Evolutionary conservation across 2,888 invertebrate genomes (phyloP).

Genomic region (Leucoma salicis): DNA sequence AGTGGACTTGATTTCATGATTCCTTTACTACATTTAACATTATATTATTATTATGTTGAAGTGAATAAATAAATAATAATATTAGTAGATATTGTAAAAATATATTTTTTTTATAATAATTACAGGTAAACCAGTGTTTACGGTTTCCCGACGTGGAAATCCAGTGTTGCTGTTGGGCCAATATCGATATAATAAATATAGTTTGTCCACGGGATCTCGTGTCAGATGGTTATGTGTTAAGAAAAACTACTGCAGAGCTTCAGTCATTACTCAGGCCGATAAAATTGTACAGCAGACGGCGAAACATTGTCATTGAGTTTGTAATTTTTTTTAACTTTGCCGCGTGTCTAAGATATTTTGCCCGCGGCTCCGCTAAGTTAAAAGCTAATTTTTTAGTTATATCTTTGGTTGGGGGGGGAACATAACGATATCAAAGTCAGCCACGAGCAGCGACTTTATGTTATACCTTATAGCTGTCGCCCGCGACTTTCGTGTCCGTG

Average conservation of each 20-base stretch:
- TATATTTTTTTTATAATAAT: not conserved
- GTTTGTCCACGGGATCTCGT: conserved; percentile 21
- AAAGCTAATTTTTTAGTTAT: too few species aligned
- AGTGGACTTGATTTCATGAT: too few species aligned
- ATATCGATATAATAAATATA: conserved; percentile 38
- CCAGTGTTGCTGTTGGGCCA: conserved; percentile 38
- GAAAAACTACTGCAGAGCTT: conserved; percentile 32
- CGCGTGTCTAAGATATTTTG: too few species aligned
- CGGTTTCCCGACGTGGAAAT: conserved; percentile 44
- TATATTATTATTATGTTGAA: not conserved
- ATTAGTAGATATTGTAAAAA: too few species aligned
- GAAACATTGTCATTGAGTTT: conserved; percentile 24
- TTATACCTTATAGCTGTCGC: too few species aligned
- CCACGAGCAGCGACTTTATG: too few species aligned
- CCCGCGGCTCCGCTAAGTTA: too few species aligned
- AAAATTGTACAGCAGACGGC: conserved; percentile 18
- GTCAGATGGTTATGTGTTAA: conserved; percentile 41
- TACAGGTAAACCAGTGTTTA: conserved; percentile 20
- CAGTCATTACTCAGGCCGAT: conserved; percentile 33
- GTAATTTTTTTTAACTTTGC: too few species aligned
- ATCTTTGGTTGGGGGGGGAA: too few species aligned
- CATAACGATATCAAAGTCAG: too few species aligned
- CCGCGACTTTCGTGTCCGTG: too few species aligned
- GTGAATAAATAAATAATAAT: not conserved
- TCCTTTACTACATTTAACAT: too few species aligned